Conservation (phyloP, 2,888 invertebrate species). For the Lysandra bellargus region DNA sequence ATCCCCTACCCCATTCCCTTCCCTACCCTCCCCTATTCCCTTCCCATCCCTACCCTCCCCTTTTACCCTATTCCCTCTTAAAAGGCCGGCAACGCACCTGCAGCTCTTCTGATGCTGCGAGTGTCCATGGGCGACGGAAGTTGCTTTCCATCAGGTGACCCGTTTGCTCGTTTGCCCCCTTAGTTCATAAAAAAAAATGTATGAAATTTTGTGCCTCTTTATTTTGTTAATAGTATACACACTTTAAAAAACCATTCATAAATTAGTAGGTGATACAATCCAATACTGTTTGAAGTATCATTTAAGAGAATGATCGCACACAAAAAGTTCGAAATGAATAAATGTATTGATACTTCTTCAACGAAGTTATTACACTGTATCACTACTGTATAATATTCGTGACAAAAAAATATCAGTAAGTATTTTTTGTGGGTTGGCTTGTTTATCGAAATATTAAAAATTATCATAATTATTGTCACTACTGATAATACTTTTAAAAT, state of each 20-base stretch:
- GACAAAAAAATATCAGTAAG: not conserved
- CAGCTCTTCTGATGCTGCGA: too few species aligned
- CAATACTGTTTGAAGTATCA: not conserved
- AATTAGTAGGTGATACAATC: not conserved
- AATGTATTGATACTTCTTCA: not conserved
- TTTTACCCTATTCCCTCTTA: too few species aligned
- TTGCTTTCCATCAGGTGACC: too few species aligned
- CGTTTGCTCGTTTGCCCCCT: too few species aligned
- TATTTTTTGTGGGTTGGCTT: not conserved
- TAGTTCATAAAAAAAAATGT: too few species aligned
- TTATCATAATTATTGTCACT: conserved; percentile 31
- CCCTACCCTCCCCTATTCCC: too few species aligned
- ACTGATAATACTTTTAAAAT: conserved; percentile 28
- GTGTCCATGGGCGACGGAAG: too few species aligned
- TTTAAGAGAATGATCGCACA: not conserved
- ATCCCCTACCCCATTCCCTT: too few species aligned
- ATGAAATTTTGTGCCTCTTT: too few species aligned
- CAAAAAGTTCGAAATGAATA: not conserved
- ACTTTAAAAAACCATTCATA: not conserved
- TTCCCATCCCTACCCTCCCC: too few species aligned
- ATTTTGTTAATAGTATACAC: too few species aligned
- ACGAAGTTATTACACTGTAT: not conserved
- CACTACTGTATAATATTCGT: not conserved
- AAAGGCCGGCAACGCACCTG: too few species aligned
- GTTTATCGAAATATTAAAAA: not conserved